Evolutionary conservation across 2,797 vertebrate species (phyloP), one percentile per base, ranked within the genome.

Genomic region (Sebastes iracundus): DNA sequence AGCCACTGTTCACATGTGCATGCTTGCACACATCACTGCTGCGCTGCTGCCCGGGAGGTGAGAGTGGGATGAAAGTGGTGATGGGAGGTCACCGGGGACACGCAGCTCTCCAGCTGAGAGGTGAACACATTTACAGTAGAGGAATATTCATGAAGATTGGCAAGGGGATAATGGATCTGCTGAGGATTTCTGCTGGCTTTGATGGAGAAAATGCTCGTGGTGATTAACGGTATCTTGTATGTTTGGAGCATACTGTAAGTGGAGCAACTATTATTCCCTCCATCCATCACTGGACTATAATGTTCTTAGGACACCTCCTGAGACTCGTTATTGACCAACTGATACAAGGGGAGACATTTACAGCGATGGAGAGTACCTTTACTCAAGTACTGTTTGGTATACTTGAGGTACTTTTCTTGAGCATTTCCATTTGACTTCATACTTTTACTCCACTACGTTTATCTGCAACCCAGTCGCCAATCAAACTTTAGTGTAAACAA

Each of bases 21-120:
- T 68, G 72, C 74, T 25, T 69, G 79, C 74, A 83, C 82, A 83
- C 75, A 88, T 77, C 27, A 68, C 79, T 80, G 85, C 80, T 9
- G 23, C 27, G 25, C 76, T 52, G 73, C 82, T 33, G 32, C 32
- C 76, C 28, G 55, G 66, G 67, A 75, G 67, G 69, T n/a, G 58
- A 59, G 56, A 33, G 35, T 1, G 42, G 46, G 64, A 71, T 58
- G 77, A 42, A 30, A 52, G 75, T 12, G 55, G 33, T 66, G 77
- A 80, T 25, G 58, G 25, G 71, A 77, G 85, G 80, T 85, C 80
- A 86, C 1, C 22, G 32, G 32, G 79, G 65, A 79, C 77, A 20
- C 0, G 1, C 16, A 56, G 77, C n/a, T 10, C 38, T 46, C 14
- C 42, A 18, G 35, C 4, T 38, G 35, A 13, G 12, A 38, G 35